Percentiles rank a stretch among this genome's conserved stretches.
phyloP scores from a whole-genome alignment of 2,888 invertebrate genomes.

The Tinea trinotella region DNA sequence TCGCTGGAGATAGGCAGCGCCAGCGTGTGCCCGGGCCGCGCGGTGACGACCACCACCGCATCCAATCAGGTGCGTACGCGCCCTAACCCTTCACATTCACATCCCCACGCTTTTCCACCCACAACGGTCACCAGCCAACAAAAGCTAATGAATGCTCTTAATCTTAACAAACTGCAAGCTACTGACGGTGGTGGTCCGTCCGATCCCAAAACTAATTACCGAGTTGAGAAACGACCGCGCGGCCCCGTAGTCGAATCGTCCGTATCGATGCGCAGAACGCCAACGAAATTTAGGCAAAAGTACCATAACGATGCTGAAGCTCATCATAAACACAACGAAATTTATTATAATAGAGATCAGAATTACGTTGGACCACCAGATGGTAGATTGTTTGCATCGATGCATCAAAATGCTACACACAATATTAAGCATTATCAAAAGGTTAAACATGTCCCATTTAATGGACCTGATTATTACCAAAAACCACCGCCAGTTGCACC shows the following conservation, averaged over 20 bases:
- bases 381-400: neutral
- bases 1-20: conserved; percentile 68
- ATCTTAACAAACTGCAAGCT: neutral
- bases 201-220: neutral
- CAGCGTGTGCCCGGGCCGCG: conserved; percentile 64
- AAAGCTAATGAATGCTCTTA: conserved; percentile 32
- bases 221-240: conserved; percentile 19
- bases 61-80: conserved; percentile 66
- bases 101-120: conserved; percentile 22
- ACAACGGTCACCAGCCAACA: conserved; percentile 25
- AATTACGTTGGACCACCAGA: conserved; percentile 1
- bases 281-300: neutral
- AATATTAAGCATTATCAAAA: neutral
- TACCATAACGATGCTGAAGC: neutral
- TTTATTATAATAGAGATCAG: neutral
- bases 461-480: neutral
- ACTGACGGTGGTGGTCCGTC: conserved; percentile 29
- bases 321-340: neutral
- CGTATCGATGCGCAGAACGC: conserved; percentile 5
- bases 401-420: neutral
- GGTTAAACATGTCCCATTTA: neutral
- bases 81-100: conserved; percentile 21
- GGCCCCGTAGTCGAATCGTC: conserved; percentile 21
- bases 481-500: neutral
- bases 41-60: conserved; percentile 66